phyloP scores from a whole-genome alignment of 1,140 invertebrate genomes.

The Oreohelix idahoensis region DNA sequence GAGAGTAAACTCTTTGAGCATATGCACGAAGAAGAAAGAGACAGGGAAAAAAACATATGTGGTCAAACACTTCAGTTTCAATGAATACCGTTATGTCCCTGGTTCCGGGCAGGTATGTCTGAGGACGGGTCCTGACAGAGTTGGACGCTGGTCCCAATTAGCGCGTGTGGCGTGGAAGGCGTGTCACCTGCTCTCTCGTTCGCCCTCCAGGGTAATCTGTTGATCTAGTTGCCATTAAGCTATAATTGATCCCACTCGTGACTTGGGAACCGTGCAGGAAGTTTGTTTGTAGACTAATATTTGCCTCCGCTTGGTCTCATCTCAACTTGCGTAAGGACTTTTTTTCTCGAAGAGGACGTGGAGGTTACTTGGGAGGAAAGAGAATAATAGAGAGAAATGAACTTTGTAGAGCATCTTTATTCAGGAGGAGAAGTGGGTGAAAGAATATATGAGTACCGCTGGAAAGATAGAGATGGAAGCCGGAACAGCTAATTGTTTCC shows the following conservation, averaged over 20 bases:
- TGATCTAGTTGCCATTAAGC: slow-evolving; percentile 34
- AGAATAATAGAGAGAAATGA: not conserved
- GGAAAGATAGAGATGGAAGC: slow-evolving; percentile 10
- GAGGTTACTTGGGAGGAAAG: not conserved
- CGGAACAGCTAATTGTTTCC: slow-evolving; percentile 28
- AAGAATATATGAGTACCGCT: not conserved
- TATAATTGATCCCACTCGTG: slow-evolving; percentile 27
- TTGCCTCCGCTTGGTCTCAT: slow-evolving; percentile 15
- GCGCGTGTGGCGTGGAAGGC: slow-evolving; percentile 22
- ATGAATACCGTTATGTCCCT: not conserved
- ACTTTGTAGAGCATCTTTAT: slow-evolving; percentile 4
- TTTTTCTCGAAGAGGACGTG: not conserved
- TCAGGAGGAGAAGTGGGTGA: not conserved
- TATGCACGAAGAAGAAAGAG: not conserved
- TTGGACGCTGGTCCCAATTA: slow-evolving; percentile 14
- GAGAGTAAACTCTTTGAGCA: not conserved
- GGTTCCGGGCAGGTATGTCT: not conserved
- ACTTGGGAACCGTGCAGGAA: slow-evolving; percentile 19
- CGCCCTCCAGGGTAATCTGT: slow-evolving; percentile 17
- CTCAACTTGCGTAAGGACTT: slow-evolving; percentile 29
- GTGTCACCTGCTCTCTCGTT: slow-evolving; percentile 15
- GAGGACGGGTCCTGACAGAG: not conserved
- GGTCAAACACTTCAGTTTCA: not conserved
- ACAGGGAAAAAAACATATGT: not conserved
- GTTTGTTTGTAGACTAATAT: slow-evolving; percentile 32